phyloP scores from a whole-genome alignment of 2,113 vertebrate species.

The Barnardius zonarius region DNA sequence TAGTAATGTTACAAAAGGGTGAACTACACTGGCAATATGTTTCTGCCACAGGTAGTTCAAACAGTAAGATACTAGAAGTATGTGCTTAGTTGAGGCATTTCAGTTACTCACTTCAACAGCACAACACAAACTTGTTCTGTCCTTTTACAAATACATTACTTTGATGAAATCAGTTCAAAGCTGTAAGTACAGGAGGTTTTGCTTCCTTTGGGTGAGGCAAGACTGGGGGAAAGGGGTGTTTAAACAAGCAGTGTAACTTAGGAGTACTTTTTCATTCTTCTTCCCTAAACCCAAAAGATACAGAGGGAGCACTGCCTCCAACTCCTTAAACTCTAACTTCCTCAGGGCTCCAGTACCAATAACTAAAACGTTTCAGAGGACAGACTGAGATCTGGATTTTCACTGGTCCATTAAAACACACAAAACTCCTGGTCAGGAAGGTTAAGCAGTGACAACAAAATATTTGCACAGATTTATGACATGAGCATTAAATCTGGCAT shows the following conservation, averaged over 20 bases:
- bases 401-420: not conserved
- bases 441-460: not conserved
- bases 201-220: not conserved
- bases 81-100: not conserved
- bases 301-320: not conserved
- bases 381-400: not conserved
- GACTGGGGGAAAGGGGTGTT: not conserved
- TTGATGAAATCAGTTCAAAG: not conserved
- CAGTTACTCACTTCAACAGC: not conserved
- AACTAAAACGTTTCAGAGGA: not conserved
- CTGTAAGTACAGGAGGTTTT: not conserved
- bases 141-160: not conserved
- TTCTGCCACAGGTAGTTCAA: not conserved
- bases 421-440: not conserved
- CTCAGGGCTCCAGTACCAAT: not conserved
- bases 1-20: not conserved
- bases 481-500: not conserved
- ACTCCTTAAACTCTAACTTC: not conserved
- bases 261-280: not conserved
- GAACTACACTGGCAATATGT: not conserved
- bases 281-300: not conserved
- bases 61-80: not conserved
- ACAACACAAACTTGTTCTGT: not conserved
- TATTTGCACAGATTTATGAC: not conserved
- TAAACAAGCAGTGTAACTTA: not conserved